These are phyloP conservation scores for Porites lutea DNA, from an alignment of 64 coral and sea anemone species.

Conservation along the genomic window DNA sequence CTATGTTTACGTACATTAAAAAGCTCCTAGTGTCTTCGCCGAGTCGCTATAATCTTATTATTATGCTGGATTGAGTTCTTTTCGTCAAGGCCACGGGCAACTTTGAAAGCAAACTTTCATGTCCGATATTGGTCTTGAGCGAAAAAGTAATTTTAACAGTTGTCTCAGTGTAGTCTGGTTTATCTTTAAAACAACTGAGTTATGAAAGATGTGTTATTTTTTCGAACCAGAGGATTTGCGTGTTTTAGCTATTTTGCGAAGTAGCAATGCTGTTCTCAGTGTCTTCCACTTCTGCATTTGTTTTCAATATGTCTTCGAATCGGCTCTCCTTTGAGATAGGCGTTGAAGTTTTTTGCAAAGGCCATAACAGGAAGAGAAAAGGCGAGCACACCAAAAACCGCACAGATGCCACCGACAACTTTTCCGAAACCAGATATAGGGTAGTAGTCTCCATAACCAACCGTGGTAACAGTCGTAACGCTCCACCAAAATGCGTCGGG, in stretches of 20 bases:
- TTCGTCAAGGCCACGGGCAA: no score
- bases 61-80: no score
- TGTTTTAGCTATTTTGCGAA: not conserved
- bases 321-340: slow-evolving; percentile 92
- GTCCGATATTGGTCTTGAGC: no score
- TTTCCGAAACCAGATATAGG: slow-evolving; percentile 73
- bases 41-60: no score
- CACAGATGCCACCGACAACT: slow-evolving; percentile 86
- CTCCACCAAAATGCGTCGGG: slow-evolving; percentile 95
- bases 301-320: slow-evolving; percentile 46
- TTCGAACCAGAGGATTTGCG: not conserved
- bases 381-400: slow-evolving; percentile 82
- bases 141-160: no score
- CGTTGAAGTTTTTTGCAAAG: slow-evolving; percentile 91
- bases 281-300: not conserved
- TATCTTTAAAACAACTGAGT: no score
- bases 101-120: no score
- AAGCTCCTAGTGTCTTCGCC: no score
- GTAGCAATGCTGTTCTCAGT: not conserved
- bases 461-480: slow-evolving; percentile 81
- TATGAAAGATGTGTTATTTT: no score
- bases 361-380: slow-evolving; percentile 96
- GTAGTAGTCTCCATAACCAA: slow-evolving; percentile 88
- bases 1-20: no score
- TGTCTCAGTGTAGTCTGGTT: no score